Conservation (phyloP, 2,797 vertebrate genomes). For the Vultur gryphus region DNA sequence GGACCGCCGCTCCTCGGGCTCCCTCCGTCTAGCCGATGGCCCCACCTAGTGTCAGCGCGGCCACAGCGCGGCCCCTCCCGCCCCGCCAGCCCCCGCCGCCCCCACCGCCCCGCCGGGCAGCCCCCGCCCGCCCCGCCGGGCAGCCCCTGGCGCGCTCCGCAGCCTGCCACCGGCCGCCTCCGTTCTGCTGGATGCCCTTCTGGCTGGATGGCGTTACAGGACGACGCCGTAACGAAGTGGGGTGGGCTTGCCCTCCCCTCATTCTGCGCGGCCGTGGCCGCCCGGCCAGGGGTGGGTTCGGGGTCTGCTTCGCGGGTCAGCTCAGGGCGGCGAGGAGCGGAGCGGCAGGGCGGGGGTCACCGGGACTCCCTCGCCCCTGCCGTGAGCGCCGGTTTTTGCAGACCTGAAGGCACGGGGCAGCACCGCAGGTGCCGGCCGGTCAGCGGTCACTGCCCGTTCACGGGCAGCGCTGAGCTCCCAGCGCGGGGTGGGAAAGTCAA, state of each 20-base stretch:
- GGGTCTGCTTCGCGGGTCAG: fast-evolving
- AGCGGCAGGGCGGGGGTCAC: fast-evolving
- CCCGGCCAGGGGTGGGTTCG: fast-evolving
- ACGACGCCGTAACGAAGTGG: fast-evolving
- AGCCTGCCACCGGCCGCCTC: not conserved
- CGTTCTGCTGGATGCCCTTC: fast-evolving
- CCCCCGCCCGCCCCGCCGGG: not conserved
- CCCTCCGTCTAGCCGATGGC: not conserved
- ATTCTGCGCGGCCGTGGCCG: fast-evolving
- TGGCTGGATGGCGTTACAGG: fast-evolving
- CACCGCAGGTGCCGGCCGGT: fast-evolving
- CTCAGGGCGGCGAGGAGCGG: fast-evolving
- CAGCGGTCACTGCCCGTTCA: not conserved
- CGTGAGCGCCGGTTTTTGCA: fast-evolving
- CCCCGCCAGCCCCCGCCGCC: too few species aligned
- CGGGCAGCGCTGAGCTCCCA: fast-evolving
- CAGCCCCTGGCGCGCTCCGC: too few species aligned
- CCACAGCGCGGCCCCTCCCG: not conserved
- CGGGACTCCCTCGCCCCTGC: fast-evolving
- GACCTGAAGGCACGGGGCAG: too few species aligned
- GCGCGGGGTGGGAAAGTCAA: fast-evolving
- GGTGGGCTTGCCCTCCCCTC: too few species aligned
- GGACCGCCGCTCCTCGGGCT: fast-evolving
- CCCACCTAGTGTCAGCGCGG: constrained; percentile 18
- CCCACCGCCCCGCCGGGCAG: too few species aligned